phyloP scores from a whole-genome alignment of 2,888 invertebrate species.

The Lithophane semibrunnea region DNA sequence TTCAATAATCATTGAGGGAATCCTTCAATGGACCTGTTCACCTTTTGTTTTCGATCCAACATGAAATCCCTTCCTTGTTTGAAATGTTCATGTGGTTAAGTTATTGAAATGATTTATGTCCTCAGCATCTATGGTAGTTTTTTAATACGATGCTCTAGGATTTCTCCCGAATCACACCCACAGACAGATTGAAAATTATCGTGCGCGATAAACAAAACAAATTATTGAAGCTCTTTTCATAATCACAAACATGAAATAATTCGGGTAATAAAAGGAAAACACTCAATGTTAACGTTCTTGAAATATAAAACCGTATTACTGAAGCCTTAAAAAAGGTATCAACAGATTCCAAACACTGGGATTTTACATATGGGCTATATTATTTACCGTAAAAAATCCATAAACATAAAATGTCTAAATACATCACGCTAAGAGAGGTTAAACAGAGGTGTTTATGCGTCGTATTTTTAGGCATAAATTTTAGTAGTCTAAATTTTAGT shows the following conservation, averaged over 20 bases:
- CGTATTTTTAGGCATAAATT: constrained; percentile 58
- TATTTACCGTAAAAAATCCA: constrained; percentile 55
- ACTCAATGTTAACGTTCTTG: constrained; percentile 27
- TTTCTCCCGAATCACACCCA: no score
- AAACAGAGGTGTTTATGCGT: constrained; percentile 50
- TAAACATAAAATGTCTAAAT: constrained; percentile 61
- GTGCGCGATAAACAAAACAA: not conserved
- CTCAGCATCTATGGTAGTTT: not conserved
- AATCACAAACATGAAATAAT: constrained; percentile 15
- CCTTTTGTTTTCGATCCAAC: constrained; percentile 71
- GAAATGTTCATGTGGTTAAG: constrained; percentile 12
- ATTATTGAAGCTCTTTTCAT: not conserved
- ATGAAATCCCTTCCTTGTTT: constrained; percentile 53
- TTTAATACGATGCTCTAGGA: no score
- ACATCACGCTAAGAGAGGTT: constrained; percentile 55
- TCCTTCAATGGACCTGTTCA: constrained; percentile 78
- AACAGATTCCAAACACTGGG: constrained; percentile 46
- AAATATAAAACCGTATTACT: constrained; percentile 34
- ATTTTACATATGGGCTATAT: constrained; percentile 49
- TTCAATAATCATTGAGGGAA: constrained; percentile 86
- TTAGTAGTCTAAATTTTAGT: constrained; percentile 55
- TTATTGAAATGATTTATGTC: constrained; percentile 15
- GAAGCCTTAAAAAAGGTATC: constrained; percentile 51
- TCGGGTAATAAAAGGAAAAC: constrained; percentile 19
- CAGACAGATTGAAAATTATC: no score